Conservation (phyloP, 53 echinoderm and acorn worm species). For the Arbacia lixula region DNA sequence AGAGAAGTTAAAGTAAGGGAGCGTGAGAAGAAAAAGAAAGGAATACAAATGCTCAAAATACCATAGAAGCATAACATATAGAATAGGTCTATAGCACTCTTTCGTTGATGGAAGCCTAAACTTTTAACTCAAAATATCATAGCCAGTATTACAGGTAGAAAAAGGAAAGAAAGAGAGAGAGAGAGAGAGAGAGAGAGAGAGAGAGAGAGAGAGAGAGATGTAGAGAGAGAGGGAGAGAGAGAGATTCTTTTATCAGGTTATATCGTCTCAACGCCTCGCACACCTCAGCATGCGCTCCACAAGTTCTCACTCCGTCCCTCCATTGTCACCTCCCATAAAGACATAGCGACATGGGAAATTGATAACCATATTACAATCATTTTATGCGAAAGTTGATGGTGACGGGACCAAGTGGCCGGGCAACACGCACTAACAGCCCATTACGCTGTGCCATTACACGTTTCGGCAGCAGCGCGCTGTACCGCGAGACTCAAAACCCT, state of each 20-base stretch:
- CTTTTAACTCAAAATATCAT: too few species aligned
- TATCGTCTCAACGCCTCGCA: too few species aligned
- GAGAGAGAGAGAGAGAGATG: not conserved
- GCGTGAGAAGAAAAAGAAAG: too few species aligned
- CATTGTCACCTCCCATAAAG: constrained; percentile 6
- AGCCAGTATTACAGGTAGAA: too few species aligned
- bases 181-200: not conserved
- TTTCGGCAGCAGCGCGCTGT: too few species aligned
- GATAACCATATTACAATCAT: constrained; percentile 53
- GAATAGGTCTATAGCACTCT: too few species aligned
- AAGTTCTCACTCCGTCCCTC: not conserved
- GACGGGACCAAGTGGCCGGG: constrained; percentile 31
- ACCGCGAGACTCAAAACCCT: too few species aligned
- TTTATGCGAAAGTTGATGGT: constrained; percentile 37
- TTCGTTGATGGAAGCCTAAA: too few species aligned
- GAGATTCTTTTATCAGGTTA: not conserved
- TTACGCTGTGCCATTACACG: constrained; percentile 16
- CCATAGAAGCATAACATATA: too few species aligned
- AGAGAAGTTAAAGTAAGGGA: not conserved
- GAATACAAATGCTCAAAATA: too few species aligned
- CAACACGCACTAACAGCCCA: constrained; percentile 39
- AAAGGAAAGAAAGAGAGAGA: not conserved
- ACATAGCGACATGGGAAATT: constrained; percentile 45
- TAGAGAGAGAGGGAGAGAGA: not conserved
- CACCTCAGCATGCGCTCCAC: not conserved